Conservation (phyloP, 64 coral and sea anemone species). For the Cladopsammia gracilis region DNA sequence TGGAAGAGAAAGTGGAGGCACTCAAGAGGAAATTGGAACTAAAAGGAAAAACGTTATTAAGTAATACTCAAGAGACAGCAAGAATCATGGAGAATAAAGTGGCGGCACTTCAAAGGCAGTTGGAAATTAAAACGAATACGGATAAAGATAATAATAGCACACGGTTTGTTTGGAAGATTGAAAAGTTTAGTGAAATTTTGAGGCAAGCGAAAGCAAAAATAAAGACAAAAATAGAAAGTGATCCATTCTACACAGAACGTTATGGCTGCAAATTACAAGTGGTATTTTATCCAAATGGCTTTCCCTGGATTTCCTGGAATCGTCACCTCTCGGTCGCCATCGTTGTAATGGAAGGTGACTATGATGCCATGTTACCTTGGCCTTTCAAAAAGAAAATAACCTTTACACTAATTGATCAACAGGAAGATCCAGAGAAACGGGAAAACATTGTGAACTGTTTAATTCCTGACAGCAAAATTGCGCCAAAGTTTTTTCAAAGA, state of each 20-base stretch:
- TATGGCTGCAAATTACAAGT: background rate
- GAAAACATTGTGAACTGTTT: background rate
- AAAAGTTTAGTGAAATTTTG: background rate
- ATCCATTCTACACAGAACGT: background rate
- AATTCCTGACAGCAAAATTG: background rate
- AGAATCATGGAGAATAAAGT: background rate
- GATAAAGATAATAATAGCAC: too few relatives aligned
- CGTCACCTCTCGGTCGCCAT: too few relatives aligned
- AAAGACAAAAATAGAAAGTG: background rate
- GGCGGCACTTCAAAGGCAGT: background rate
- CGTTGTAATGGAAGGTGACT: conserved; percentile 30
- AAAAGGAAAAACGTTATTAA: too few relatives aligned
- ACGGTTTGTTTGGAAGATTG: background rate
- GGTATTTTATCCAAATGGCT: background rate
- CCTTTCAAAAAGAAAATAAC: conserved; percentile 71
- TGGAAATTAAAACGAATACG: too few relatives aligned
- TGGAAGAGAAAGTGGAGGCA: too few relatives aligned
- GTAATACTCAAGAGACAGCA: too few relatives aligned
- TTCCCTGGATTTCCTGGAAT: too few relatives aligned
- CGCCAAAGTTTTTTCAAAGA: too few relatives aligned
- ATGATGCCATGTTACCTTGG: conserved; percentile 76
- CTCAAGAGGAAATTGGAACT: too few relatives aligned
- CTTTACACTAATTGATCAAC: conserved; percentile 55
- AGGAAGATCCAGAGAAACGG: background rate
- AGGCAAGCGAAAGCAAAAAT: background rate